phyloP scores from a whole-genome alignment of 2,113 vertebrate genomes.

The Dicerorhinus sumatrensis region DNA sequence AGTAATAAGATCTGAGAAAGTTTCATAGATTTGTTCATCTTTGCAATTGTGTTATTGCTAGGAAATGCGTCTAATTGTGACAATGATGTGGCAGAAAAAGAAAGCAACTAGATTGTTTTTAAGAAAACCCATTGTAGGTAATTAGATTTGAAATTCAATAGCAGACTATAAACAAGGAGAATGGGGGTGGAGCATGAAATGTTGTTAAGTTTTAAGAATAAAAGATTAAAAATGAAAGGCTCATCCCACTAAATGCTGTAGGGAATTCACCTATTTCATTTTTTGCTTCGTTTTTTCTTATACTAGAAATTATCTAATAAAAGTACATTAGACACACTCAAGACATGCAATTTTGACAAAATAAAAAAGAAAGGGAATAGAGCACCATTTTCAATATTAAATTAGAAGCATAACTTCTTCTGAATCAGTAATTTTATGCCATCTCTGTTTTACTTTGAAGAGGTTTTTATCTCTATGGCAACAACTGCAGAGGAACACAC shows the following conservation, averaged over 20 bases:
- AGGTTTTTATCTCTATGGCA: constrained; percentile 74
- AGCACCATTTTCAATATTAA: constrained; percentile 46
- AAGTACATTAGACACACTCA: constrained; percentile 56
- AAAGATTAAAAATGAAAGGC: constrained; percentile 66
- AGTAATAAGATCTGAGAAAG: constrained; percentile 28
- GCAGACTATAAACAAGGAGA: constrained; percentile 14
- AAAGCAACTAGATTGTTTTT: constrained; percentile 64
- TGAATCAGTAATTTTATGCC: constrained; percentile 63
- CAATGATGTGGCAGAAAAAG: constrained; percentile 45
- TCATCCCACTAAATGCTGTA: neutral
- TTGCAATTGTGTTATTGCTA: constrained; percentile 13
- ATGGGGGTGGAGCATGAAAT: neutral
- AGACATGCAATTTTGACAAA: constrained; percentile 57
- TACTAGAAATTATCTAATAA: constrained; percentile 52
- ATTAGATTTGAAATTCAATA: constrained; percentile 66
- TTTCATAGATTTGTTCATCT: constrained; percentile 46
- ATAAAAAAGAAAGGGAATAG: constrained; percentile 47
- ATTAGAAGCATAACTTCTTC: constrained; percentile 69
- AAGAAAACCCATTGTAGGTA: constrained; percentile 54
- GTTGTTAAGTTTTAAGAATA: constrained; percentile 57
- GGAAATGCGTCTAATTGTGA: constrained; percentile 56
- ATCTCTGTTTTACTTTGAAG: constrained; percentile 63
- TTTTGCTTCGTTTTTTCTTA: constrained; percentile 47
- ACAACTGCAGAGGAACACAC: constrained; percentile 57
- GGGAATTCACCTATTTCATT: constrained; percentile 29